phyloP scores from a whole-genome alignment of 2,797 vertebrate species.

The Moxostoma hubbsi region DNA sequence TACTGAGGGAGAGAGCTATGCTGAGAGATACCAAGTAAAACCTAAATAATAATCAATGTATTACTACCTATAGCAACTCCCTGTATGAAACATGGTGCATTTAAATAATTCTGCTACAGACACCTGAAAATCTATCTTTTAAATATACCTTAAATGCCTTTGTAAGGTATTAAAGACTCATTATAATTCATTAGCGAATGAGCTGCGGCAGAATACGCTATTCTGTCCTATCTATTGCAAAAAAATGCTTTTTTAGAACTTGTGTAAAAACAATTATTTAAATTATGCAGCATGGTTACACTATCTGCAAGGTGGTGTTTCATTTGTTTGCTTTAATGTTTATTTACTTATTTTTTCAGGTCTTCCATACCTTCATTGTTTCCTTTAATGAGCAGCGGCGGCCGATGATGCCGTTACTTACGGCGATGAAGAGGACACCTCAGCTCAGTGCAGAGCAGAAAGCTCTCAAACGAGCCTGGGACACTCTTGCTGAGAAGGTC shows the following conservation, averaged over 20 bases:
- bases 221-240: no score
- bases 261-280: no score
- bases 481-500: constrained; percentile 80
- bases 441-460: constrained; percentile 76
- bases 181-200: no score
- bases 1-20: constrained; percentile 82
- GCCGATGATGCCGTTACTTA: constrained; percentile 81
- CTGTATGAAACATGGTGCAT: no score
- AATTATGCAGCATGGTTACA: no score
- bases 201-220: no score
- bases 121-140: no score
- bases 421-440: constrained; percentile 72
- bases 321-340: constrained; percentile 2
- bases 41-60: neutral
- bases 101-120: no score
- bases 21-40: constrained; percentile 86
- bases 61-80: neutral
- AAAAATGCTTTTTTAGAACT: no score
- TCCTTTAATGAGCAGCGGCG: constrained; percentile 86
- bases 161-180: no score
- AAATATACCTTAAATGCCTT: no score
- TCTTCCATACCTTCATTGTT: constrained; percentile 87
- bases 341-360: constrained; percentile 62
- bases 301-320: no score
- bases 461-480: constrained; percentile 80